Conservation (phyloP, 2,797 vertebrate genomes). For the Sebastes kiyomatsui region DNA sequence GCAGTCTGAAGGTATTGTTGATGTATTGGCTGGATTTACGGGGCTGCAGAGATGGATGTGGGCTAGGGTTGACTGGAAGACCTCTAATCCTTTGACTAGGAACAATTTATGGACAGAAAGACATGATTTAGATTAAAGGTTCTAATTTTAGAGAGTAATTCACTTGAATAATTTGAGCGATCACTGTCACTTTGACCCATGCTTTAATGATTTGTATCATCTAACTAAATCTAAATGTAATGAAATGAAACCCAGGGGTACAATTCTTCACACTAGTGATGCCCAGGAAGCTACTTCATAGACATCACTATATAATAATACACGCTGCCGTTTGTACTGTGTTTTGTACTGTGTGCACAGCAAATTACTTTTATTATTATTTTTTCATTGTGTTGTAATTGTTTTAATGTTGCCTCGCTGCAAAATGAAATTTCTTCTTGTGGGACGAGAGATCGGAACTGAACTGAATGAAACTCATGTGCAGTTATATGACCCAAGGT, state of each 20-base stretch:
- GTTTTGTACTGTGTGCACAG: background rate
- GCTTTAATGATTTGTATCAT: background rate
- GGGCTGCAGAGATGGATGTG: conserved; percentile 37
- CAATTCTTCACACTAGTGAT: background rate
- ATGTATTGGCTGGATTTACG: conserved; percentile 59
- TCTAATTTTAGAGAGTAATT: background rate
- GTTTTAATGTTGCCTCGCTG: background rate
- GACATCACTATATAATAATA: background rate
- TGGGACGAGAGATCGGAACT: background rate
- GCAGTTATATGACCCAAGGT: background rate
- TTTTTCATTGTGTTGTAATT: background rate
- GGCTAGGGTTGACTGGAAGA: conserved; percentile 22
- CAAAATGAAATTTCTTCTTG: background rate
- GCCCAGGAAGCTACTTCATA: background rate
- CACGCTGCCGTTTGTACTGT: background rate
- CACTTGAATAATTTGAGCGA: background rate
- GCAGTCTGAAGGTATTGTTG: conserved; percentile 69
- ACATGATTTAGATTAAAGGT: background rate
- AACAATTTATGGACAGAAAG: background rate
- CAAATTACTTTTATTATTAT: background rate
- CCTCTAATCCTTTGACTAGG: background rate
- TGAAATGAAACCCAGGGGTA: background rate
- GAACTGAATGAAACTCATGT: background rate
- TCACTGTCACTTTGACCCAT: background rate
- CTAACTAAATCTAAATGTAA: background rate